These are phyloP conservation scores for Plutella xylostella DNA, from an alignment of 2,888 invertebrate species.

Conservation along the genomic window DNA sequence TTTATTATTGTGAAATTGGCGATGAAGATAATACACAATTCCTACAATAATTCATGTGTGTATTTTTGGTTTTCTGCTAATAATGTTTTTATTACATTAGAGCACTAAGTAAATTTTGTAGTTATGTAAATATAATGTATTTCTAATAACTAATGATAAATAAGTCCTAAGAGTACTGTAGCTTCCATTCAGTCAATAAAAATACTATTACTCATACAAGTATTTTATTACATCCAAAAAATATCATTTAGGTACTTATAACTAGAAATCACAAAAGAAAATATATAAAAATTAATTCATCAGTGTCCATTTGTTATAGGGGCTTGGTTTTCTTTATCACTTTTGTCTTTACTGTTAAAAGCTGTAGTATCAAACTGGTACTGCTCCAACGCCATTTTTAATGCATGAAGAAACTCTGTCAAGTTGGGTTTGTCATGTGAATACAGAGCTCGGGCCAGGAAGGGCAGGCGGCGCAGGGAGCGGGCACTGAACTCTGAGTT, in stretches of 20 bases:
- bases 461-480: constrained; percentile 87
- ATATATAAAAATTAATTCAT: neutral
- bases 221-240: no score
- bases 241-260: neutral
- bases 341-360: neutral
- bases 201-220: constrained; percentile 1
- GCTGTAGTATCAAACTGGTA: constrained; percentile 4
- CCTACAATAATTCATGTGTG: no score
- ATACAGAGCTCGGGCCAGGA: constrained; percentile 80
- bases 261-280: neutral
- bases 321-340: neutral
- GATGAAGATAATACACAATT: no score
- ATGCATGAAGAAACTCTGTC: constrained; percentile 27
- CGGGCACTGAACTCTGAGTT: constrained; percentile 81
- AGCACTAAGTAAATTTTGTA: no score
- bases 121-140: no score
- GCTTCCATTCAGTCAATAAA: constrained; percentile 7
- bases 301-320: constrained; percentile 5
- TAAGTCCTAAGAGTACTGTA: no score
- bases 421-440: constrained; percentile 16
- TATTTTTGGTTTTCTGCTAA: no score
- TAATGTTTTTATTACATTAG: no score
- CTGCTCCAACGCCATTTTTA: constrained; percentile 15
- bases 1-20: no score
- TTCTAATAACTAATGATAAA: no score